Evolutionary conservation across 2,797 vertebrate genomes (phyloP).

Genomic region (Enteromius treurensis): DNA sequence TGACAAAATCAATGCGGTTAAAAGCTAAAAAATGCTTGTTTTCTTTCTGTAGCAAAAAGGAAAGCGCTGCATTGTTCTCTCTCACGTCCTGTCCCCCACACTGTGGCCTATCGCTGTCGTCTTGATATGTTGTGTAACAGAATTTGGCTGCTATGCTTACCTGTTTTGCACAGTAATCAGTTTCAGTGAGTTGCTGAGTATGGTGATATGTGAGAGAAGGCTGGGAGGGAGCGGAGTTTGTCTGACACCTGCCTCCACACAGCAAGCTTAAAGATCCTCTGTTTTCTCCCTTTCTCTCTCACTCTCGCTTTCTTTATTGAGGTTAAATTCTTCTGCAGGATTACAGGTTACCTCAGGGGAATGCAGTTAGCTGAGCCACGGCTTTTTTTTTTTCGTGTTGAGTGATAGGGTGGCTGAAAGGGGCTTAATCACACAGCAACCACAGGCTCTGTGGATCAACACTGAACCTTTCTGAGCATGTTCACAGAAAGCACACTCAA

Average conservation of each 20-base stretch:
- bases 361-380: slow-evolving; percentile 66
- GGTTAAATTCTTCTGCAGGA: slow-evolving; percentile 76
- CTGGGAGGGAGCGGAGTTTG: slow-evolving; percentile 18
- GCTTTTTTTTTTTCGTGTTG: slow-evolving; percentile 67
- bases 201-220: slow-evolving; percentile 33
- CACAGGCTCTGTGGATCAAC: slow-evolving; percentile 77
- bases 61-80: slow-evolving; percentile 13
- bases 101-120: neutral
- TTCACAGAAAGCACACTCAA: slow-evolving; percentile 37
- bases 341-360: slow-evolving; percentile 72
- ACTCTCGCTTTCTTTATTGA: slow-evolving; percentile 59
- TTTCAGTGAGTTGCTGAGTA: slow-evolving; percentile 61
- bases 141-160: slow-evolving; percentile 33
- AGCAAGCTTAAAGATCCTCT: slow-evolving; percentile 40
- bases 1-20: neutral
- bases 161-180: slow-evolving; percentile 67
- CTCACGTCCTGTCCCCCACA: slow-evolving; percentile 5
- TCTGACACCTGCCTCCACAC: slow-evolving; percentile 46
- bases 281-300: slow-evolving; percentile 32
- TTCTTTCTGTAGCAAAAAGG: neutral
- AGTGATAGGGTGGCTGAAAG: slow-evolving; percentile 77
- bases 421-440: slow-evolving; percentile 79
- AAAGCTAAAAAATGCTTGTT: neutral
- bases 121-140: slow-evolving; percentile 48
- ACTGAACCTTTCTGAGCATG: slow-evolving; percentile 70